A percentile compares a stretch with the other conserved stretches of the same genome.
phyloP scores from a whole-genome alignment of 2,113 vertebrate species.

The Microcebus griseorufus region DNA sequence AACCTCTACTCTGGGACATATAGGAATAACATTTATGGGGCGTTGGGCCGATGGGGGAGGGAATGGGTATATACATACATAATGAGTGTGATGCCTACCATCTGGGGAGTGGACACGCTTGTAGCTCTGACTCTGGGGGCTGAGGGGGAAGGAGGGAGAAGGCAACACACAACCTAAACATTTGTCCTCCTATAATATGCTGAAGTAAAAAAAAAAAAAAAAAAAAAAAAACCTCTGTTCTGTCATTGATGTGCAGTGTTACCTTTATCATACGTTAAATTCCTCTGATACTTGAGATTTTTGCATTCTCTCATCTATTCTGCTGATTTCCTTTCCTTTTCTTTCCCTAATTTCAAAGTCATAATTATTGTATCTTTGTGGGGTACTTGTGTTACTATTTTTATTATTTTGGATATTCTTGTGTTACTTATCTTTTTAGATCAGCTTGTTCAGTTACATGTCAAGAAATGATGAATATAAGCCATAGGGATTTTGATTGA shows the following conservation, averaged over 20 bases:
- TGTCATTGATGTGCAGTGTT: neutral
- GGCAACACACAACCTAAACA: too few relatives aligned
- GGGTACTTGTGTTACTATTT: neutral
- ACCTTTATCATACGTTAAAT: neutral
- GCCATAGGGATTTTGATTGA: neutral
- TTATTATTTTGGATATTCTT: constrained; percentile 13
- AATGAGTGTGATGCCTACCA: too few relatives aligned
- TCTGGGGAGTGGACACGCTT: too few relatives aligned
- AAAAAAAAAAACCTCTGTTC: too few relatives aligned
- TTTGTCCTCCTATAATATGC: too few relatives aligned
- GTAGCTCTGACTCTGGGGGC: too few relatives aligned
- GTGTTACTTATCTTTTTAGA: neutral
- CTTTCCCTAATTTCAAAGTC: neutral
- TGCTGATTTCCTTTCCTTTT: neutral
- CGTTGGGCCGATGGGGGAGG: too few relatives aligned
- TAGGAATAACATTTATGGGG: too few relatives aligned
- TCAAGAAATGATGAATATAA: neutral
- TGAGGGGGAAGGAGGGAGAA: too few relatives aligned
- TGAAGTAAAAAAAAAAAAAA: too few relatives aligned
- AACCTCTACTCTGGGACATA: neutral
- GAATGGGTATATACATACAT: too few relatives aligned
- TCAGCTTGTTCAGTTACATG: constrained; percentile 13
- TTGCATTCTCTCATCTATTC: neutral
- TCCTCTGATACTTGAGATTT: constrained; percentile 3
- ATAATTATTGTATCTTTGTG: neutral